These are phyloP conservation scores for Nestor notabilis DNA, from an alignment of 2,113 vertebrate species.

Conservation along the genomic window DNA sequence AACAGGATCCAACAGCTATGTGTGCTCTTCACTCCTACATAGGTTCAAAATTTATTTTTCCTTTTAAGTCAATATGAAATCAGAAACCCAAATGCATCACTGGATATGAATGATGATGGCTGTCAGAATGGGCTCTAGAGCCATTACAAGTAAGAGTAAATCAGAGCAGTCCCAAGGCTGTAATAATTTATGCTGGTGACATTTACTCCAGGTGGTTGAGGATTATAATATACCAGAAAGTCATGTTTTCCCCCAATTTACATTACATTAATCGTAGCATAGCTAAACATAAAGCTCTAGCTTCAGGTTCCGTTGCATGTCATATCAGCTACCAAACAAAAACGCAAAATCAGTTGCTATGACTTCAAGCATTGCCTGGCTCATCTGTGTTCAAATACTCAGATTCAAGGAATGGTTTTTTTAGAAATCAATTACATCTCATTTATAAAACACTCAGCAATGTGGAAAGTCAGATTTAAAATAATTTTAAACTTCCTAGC, in stretches of 20 bases:
- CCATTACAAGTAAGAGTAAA: not conserved
- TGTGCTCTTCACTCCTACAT: not conserved
- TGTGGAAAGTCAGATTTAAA: not conserved
- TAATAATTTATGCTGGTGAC: constrained; percentile 25
- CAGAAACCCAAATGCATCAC: not conserved
- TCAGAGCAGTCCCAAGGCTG: not conserved
- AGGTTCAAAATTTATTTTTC: not conserved
- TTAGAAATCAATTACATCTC: constrained; percentile 3
- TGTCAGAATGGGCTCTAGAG: not conserved
- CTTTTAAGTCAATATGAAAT: not conserved
- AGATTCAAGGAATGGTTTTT: not conserved
- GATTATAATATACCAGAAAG: not conserved
- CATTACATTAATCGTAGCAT: not conserved
- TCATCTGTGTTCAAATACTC: not conserved
- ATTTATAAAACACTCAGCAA: constrained; percentile 5
- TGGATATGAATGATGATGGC: not conserved
- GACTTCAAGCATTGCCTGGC: not conserved
- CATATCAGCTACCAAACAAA: not conserved
- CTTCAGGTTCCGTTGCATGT: not conserved
- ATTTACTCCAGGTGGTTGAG: not conserved
- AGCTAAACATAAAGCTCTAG: not conserved
- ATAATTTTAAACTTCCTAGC: not conserved
- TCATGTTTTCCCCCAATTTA: not conserved
- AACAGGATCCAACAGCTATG: not conserved
- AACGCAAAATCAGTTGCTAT: not conserved